Evolutionary conservation across 2,797 vertebrate species (phyloP).

Genomic region (Peromyscus attwateri): DNA sequence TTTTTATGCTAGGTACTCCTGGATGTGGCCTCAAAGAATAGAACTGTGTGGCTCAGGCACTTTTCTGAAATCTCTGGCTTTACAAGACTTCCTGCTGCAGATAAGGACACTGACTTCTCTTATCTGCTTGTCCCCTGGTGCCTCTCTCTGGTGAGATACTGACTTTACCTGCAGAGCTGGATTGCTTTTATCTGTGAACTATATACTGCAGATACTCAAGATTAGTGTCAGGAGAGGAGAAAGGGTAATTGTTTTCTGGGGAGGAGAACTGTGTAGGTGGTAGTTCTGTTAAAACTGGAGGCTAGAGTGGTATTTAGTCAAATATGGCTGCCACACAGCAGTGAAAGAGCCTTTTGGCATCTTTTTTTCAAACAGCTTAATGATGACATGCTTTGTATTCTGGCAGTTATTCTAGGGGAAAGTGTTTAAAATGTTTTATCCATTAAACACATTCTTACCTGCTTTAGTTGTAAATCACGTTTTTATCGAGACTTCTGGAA

Average conservation of each 20-base stretch:
- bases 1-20: conserved; percentile 70
- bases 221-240: conserved; percentile 52
- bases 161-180: not conserved
- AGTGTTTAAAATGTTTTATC: conserved; percentile 74
- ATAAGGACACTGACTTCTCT: conserved; percentile 68
- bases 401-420: conserved; percentile 63
- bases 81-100: conserved; percentile 61
- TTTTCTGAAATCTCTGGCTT: conserved; percentile 63
- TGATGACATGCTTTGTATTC: conserved; percentile 74
- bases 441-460: conserved; percentile 65
- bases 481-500: conserved; percentile 74
- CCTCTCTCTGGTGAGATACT: conserved; percentile 43
- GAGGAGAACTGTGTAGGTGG: conserved; percentile 67
- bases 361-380: conserved; percentile 67
- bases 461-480: conserved; percentile 77
- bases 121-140: conserved; percentile 49
- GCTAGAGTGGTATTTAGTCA: conserved; percentile 70
- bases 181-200: conserved; percentile 65
- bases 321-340: conserved; percentile 68
- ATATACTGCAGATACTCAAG: conserved; percentile 34
- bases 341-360: conserved; percentile 76
- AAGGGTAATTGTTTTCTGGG: conserved; percentile 77
- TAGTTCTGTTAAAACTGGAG: conserved; percentile 58
- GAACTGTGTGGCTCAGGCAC: not conserved
- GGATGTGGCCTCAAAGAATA: conserved; percentile 26